Conservation (phyloP, 1,140 invertebrate species). For the Centruroides sculpturatus region DNA sequence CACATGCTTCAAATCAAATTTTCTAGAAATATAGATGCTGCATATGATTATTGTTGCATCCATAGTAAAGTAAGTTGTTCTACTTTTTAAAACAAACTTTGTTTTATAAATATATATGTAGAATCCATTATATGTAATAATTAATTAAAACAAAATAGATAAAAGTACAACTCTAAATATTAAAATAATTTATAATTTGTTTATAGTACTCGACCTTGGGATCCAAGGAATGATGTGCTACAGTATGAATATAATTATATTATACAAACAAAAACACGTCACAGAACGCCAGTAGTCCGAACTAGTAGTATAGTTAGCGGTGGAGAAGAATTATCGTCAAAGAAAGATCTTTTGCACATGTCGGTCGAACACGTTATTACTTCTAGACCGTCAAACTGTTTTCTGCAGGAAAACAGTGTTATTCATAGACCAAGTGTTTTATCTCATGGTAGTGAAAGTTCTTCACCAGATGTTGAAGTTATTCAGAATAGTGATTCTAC, state of each 20-base stretch:
- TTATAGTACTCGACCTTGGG: slow-evolving; percentile 50
- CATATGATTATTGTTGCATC: no score
- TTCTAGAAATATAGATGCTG: no score
- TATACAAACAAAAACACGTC: slow-evolving; percentile 53
- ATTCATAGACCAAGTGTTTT: slow-evolving; percentile 24
- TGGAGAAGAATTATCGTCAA: slow-evolving; percentile 28
- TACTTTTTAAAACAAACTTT: no score
- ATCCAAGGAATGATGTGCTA: slow-evolving; percentile 60
- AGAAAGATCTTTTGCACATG: slow-evolving; percentile 19
- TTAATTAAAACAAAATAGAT: no score
- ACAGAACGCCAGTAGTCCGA: slow-evolving; percentile 42
- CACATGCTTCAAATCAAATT: no score
- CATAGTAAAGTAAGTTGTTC: no score
- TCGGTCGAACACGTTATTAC: slow-evolving; percentile 17
- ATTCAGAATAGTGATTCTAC: slow-evolving; percentile 13
- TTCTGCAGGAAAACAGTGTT: slow-evolving; percentile 15
- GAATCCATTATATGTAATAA: no score
- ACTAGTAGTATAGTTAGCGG: slow-evolving; percentile 44
- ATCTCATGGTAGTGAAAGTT: slow-evolving; percentile 25
- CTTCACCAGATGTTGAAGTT: slow-evolving; percentile 30
- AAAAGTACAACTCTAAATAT: no score
- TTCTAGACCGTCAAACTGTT: slow-evolving; percentile 6
- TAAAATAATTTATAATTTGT: no score
- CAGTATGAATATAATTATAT: slow-evolving; percentile 61
- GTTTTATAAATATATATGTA: no score